Percentiles rank a stretch among this genome's conserved stretches.
These are phyloP conservation scores for Morpho achilles DNA, from an alignment of 2,888 invertebrate genomes.

Conservation along the genomic window DNA sequence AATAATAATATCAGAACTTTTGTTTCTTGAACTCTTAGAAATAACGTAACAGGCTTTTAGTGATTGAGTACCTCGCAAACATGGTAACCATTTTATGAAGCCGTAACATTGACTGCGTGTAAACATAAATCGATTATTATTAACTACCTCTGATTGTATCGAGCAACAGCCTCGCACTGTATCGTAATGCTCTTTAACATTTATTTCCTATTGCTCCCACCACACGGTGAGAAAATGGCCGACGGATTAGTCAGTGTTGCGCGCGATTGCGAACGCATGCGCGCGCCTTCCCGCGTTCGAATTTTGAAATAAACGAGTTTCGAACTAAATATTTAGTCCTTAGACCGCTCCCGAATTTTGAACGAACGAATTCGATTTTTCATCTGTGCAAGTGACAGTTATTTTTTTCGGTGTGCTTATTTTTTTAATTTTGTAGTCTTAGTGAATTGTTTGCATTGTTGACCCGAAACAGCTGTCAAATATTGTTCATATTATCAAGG, in stretches of 20 bases:
- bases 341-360: slow-evolving; percentile 28
- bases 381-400: slow-evolving; percentile 41
- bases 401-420: slow-evolving; percentile 27
- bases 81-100: slow-evolving; percentile 8
- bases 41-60: not conserved
- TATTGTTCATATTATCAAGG: slow-evolving; percentile 58
- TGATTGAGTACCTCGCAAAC: not conserved
- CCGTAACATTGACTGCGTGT: slow-evolving; percentile 17
- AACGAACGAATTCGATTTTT: slow-evolving; percentile 36
- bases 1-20: too few species aligned
- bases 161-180: slow-evolving; percentile 35
- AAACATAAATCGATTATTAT: slow-evolving; percentile 22
- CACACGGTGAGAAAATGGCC: slow-evolving; percentile 63
- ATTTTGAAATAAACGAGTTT: slow-evolving; percentile 7
- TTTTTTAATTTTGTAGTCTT: slow-evolving; percentile 20
- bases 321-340: slow-evolving; percentile 28
- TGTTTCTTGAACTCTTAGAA: not conserved
- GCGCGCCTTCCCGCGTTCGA: slow-evolving; percentile 30
- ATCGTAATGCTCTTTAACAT: slow-evolving; percentile 46
- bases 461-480: slow-evolving; percentile 63
- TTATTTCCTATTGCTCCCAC: slow-evolving; percentile 67
- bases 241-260: slow-evolving; percentile 55
- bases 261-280: slow-evolving; percentile 58
- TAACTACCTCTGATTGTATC: slow-evolving; percentile 14
- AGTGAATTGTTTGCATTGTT: slow-evolving; percentile 57